These are phyloP conservation scores for Phaenicophaeus curvirostris DNA, from an alignment of 2,797 vertebrate species.

Conservation along the genomic window DNA sequence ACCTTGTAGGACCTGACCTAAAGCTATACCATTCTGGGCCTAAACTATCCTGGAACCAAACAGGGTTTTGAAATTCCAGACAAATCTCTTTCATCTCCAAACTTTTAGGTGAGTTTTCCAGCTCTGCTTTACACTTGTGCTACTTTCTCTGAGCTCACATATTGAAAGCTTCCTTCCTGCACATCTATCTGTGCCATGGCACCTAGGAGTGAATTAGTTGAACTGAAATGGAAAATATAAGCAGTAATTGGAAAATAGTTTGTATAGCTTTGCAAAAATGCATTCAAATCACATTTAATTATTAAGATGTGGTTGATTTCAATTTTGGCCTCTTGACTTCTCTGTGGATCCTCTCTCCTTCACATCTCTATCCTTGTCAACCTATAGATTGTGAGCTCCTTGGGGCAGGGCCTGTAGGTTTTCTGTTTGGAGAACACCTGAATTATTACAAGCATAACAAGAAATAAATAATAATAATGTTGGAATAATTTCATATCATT, in stretches of 20 bases:
- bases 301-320: background rate
- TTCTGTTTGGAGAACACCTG: conserved; percentile 48
- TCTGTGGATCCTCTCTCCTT: background rate
- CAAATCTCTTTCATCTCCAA: background rate
- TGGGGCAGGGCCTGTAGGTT: conserved; percentile 37
- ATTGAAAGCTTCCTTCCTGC: background rate
- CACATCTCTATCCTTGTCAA: background rate
- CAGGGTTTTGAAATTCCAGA: background rate
- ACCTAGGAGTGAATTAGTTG: background rate
- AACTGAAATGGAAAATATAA: background rate
- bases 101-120: background rate
- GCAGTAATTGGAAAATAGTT: background rate
- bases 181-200: background rate
- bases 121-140: background rate
- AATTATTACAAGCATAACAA: conserved; percentile 32
- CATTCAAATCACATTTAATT: background rate
- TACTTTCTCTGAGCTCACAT: background rate
- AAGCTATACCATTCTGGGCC: background rate
- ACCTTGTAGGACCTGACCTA: background rate
- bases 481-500: conserved; percentile 50
- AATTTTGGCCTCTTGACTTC: background rate
- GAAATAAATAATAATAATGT: conserved; percentile 60
- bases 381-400: conserved; percentile 62
- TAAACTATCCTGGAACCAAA: background rate
- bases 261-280: conserved; percentile 1